These are phyloP conservation scores for Mobula birostris DNA, from an alignment of 2,113 vertebrate species.

Conservation along the genomic window DNA sequence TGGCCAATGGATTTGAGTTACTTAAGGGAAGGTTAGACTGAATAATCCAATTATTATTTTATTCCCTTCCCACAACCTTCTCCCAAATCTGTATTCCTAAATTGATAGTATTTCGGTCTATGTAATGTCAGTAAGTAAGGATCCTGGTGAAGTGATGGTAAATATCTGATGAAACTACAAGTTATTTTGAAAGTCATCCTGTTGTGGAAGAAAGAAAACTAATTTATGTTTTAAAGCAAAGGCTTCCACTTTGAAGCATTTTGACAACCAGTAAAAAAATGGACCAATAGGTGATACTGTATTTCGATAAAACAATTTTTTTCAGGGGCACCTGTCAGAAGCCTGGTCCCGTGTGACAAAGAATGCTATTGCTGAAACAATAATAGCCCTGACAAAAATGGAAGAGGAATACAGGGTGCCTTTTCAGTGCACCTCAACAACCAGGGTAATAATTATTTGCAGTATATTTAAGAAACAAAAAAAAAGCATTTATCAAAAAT, in stretches of 20 bases:
- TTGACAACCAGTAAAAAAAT: background rate
- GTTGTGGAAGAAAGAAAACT: background rate
- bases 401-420: conserved; percentile 94
- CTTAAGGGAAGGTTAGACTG: too few relatives aligned
- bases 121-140: background rate
- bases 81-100: background rate
- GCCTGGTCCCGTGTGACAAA: conserved; percentile 97
- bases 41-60: too few relatives aligned
- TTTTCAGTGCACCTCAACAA: conserved; percentile 91
- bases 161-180: background rate
- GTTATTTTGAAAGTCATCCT: background rate
- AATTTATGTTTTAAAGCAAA: background rate
- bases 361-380: conserved; percentile 96
- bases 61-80: too few relatives aligned
- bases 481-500: background rate
- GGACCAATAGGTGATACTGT: background rate
- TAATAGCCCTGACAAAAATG: conserved; percentile 98
- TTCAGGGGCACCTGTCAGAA: conserved; percentile 89
- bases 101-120: background rate
- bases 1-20: too few relatives aligned
- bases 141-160: background rate
- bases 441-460: conserved; percentile 65
- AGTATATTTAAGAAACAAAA: background rate
- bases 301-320: background rate
- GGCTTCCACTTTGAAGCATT: background rate